Conservation (phyloP, 2,888 invertebrate genomes). For the Bugulina stolonifera region DNA sequence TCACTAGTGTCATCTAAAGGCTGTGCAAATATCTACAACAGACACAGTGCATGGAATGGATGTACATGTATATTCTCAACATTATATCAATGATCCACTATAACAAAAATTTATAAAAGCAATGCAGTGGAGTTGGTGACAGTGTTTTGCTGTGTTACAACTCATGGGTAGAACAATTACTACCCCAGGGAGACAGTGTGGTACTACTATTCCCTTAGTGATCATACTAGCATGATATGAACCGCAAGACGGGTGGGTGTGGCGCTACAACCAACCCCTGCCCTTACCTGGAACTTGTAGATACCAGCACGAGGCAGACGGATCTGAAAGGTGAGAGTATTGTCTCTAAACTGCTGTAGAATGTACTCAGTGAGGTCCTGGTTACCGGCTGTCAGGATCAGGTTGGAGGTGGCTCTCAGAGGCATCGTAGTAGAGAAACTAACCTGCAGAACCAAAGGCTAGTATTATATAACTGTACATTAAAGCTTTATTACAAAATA, state of each 20-base stretch:
- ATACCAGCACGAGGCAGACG: conserved; percentile 46
- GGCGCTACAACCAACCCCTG: neutral
- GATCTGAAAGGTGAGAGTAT: conserved; percentile 40
- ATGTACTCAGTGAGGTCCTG: conserved; percentile 48
- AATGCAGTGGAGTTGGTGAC: too few relatives aligned
- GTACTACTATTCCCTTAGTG: neutral
- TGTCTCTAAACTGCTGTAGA: conserved; percentile 44
- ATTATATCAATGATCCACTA: too few relatives aligned
- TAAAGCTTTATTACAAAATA: too few relatives aligned
- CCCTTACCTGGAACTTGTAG: conserved; percentile 41
- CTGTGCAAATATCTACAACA: conserved; percentile 33
- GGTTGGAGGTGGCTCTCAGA: conserved; percentile 50
- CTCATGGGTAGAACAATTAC: too few relatives aligned
- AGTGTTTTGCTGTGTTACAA: too few relatives aligned
- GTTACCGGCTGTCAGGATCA: conserved; percentile 36
- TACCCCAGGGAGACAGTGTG: neutral
- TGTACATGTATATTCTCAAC: too few relatives aligned
- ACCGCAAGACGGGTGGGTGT: neutral
- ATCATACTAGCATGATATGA: neutral
- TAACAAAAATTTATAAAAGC: too few relatives aligned
- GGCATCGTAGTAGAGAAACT: conserved; percentile 39
- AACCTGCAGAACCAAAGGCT: conserved; percentile 29
- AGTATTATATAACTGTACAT: too few relatives aligned
- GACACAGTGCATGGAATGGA: too few relatives aligned
- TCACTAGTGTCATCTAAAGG: conserved; percentile 41